Base-by-base conservation (phyloP, 1,140 invertebrate species). In the Bombyx mandarina region DNA sequence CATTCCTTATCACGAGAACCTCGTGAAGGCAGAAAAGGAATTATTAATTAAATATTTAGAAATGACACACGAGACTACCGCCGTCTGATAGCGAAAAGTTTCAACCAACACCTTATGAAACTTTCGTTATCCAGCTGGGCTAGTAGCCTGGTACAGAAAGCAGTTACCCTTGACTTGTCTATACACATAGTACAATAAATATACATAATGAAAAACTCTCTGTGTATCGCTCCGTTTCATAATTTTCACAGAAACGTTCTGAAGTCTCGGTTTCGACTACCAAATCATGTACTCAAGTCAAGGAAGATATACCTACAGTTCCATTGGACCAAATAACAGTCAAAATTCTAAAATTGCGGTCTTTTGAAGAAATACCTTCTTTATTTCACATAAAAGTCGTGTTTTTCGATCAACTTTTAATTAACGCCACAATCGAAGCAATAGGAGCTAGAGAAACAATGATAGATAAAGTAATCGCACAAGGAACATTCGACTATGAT, bases 401-500 rank as follows among this genome's bases (percentile, higher is more conserved):
- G 1, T 85, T 77, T 59, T 76, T 67, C 49, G 74, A 82, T 59
- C 72, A 79, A 56, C 45, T 73, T 22, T 22, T 85, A 50, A 8
- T 82, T 42, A 69, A 62, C 3, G 60, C 58, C 26, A 46, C 72
- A 4, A 65, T 85, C n/a, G 71, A 61, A 10, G 67, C 81, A 3
- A 61, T 68, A 6, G 61, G 63, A 42, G 57, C 52, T 1, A 75
- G 58, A 50, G 62, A 70, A 8, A 9, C n/a, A 45, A 35, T 45
- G 3, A 53, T 56, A 49, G 59, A 65, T 35, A 58, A 52, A 42
- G 52, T 43, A 7, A 54, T 75, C 50, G 71, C 68, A 6, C 54
- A 47, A n/a, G 82, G 79, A 7, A 57, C 18, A 6, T 69, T 85
- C 69, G 65, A 58, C 18, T 84, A 77, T 52, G 77, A 82, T 59